phyloP scores from a whole-genome alignment of 2,888 invertebrate genomes.

The Villa cingulata region DNA sequence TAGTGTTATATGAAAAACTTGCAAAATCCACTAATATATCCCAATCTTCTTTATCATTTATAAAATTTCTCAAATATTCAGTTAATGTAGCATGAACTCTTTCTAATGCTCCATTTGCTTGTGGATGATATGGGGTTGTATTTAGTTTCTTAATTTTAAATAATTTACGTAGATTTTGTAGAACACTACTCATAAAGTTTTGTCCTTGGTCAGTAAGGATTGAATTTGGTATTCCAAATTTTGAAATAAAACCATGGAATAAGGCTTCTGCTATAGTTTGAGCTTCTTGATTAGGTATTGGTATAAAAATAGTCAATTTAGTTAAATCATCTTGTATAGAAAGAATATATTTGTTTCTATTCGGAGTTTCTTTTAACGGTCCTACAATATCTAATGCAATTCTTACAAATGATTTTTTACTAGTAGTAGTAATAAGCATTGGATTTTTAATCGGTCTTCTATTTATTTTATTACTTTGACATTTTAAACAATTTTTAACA shows the following conservation, averaged over 20 bases:
- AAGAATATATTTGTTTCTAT: no score
- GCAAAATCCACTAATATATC: neutral
- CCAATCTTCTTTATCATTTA: neutral
- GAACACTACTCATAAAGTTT: no score
- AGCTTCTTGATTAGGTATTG: no score
- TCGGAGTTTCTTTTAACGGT: no score
- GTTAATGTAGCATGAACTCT: neutral
- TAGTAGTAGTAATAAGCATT: neutral
- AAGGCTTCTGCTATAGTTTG: no score
- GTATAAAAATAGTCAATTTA: no score
- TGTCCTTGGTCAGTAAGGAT: no score
- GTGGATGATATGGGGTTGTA: neutral
- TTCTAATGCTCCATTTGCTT: neutral
- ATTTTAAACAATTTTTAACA: neutral
- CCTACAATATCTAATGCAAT: no score
- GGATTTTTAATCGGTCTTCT: neutral
- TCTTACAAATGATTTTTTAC: neutral
- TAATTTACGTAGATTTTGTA: neutral
- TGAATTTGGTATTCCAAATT: no score
- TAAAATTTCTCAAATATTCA: neutral
- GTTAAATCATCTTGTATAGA: no score
- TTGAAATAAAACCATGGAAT: no score
- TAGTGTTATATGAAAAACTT: neutral
- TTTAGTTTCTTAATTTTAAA: neutral
- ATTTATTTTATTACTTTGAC: neutral